Evolutionary conservation across 2,888 invertebrate species (phyloP).

Genomic region (Muschampia plurimacula): DNA sequence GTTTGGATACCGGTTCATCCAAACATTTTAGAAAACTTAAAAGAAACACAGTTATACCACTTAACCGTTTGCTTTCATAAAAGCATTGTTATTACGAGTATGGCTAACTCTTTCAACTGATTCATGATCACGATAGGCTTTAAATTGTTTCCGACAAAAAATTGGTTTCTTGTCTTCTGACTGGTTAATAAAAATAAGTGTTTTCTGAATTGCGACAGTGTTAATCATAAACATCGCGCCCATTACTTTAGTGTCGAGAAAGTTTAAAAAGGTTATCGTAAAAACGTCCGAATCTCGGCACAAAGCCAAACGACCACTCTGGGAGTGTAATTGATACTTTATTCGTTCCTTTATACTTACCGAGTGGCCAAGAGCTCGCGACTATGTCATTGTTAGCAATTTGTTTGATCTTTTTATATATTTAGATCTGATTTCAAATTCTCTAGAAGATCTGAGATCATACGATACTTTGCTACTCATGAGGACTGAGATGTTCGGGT

Average conservation of each 20-base stretch:
- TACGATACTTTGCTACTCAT: too few relatives aligned
- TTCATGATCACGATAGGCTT: conserved; percentile 38
- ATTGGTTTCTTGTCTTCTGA: conserved; percentile 33
- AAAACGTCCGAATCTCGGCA: conserved; percentile 34
- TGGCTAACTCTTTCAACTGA: conserved; percentile 36
- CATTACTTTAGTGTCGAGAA: conserved; percentile 37
- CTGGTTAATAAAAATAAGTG: conserved; percentile 36
- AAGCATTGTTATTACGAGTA: conserved; percentile 31
- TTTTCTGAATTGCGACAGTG: conserved; percentile 34
- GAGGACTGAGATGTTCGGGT: too few relatives aligned
- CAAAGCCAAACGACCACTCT: conserved; percentile 33
- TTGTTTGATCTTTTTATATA: background rate
- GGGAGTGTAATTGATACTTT: conserved; percentile 33
- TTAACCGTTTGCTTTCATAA: conserved; percentile 37
- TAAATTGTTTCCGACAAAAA: conserved; percentile 36
- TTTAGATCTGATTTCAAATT: background rate
- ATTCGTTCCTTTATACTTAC: conserved; percentile 16
- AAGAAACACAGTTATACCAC: conserved; percentile 35
- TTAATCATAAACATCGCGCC: conserved; percentile 38
- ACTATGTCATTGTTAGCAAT: conserved; percentile 10
- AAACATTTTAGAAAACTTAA: conserved; percentile 32
- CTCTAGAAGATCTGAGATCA: too few relatives aligned
- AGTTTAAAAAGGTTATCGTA: conserved; percentile 38
- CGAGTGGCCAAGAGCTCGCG: conserved; percentile 4
- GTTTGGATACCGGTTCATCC: conserved; percentile 37